Evolutionary conservation across 2,797 vertebrate species (phyloP), one percentile per base, ranked within the genome.

Genomic region (Platyrinchus mystaceus): DNA sequence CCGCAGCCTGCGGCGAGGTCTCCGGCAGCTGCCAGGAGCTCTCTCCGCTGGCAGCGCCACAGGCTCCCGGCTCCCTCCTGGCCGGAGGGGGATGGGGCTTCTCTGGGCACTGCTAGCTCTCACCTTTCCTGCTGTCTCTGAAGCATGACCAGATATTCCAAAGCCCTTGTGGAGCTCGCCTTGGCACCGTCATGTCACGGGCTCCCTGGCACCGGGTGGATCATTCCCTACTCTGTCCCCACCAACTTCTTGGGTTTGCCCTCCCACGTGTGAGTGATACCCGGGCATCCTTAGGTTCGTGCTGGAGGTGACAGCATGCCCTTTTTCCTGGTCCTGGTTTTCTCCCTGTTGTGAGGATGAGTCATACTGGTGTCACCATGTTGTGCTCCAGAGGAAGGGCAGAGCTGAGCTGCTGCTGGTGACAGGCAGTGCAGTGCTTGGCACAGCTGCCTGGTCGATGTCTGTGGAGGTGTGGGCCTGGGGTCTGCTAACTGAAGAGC

Each of bases 351-450:
- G 13, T 9, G 30, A 52, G 19, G 80, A 94, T 95, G 96, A 96
- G 86, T 96, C 95, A 96, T 69, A 26, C 19, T 1, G 19, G 88
- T 96, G 86, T 96, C 92, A 93, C 86, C 92, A 58, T 84, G 66
- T 86, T 93, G 53, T 92, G 80, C 86, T 95, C 80, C 14, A 2
- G 84, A 63, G 88, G 83, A 93, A 93, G 86, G 88, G 80, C 83
- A 94, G 80, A 91, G 85, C 84, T 13, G 89, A 70, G 77, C 85
- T 59, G 83, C 59, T 80, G 68, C 8, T 6, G 41, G 69, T 78
- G 90, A 46, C 58, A 56, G 79, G 63, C 79, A 46, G 69, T 52
- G 5, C 3, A 5, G 64, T 0, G 0, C 41, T 49, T 9, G 4
- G 34, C 10, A 2, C 64, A 39, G 74, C 84, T 18, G 64, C 56